Base-by-base conservation (phyloP, 2,113 vertebrate species). In the Artemisiospiza belli region DNA sequence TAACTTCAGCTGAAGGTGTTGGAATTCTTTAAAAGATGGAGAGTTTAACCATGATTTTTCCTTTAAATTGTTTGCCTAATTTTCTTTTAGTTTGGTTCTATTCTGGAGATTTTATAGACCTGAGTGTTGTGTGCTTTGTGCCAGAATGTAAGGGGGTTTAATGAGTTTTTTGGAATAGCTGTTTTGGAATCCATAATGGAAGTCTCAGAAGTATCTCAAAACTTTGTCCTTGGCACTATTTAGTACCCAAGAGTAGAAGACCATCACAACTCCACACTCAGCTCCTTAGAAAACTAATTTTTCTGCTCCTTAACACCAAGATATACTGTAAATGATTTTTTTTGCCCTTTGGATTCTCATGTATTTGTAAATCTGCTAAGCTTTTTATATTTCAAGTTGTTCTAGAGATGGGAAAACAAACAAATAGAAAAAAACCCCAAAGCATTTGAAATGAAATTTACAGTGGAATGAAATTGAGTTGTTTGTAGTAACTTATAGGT, bases 361-460 rank as follows among this genome's bases (percentile, higher is more conserved):
- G 15, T 74, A 23, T 39, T 84, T 90, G 47, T 58, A 88, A 90
- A 78, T 67, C n/a, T 78, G 15, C 52, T 54, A 51, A 27, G 31
- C 43, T 74, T 46, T 46, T 78, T 70, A 25, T 52, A 30, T 55
- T 76, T 52, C 12, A 62, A 54, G 11, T 44, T 83, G 12, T 35
- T 85, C 10, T 82, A 28, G 25, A 58, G 46, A 61, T 16, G 3
- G 6, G 18, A 14, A 73, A 80, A 30, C 8, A 46, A 41, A 28
- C 3, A 51, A 27, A 15, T 5, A 52, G 20, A 47, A 55, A 46
- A 57, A 57, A 13, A 22, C 0, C 3, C 8, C 1, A 2, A 58
- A 58, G 7, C 39, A 49, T 47, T 44, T 54, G 37, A 62, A 47
- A 70, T 20, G 6, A 39, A 63, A 74, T 79, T 30, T 80, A n/a